Percentiles rank a stretch among this genome's conserved stretches.
Conservation (phyloP, 1,140 invertebrate species). For the Caenorhabditis latens region DNA sequence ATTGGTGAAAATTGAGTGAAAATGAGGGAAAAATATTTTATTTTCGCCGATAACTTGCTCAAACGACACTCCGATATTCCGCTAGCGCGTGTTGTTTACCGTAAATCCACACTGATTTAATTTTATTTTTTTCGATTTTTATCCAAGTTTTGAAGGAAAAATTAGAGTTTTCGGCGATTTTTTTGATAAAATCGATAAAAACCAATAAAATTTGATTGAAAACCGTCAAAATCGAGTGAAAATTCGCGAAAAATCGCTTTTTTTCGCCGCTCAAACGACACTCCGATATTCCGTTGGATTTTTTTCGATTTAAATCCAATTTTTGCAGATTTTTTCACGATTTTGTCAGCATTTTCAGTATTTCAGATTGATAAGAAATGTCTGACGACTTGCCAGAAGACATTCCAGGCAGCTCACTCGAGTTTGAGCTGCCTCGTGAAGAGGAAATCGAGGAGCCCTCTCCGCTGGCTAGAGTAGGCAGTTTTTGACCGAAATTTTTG, state of each 20-base stretch:
- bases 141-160: not conserved
- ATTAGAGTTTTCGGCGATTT: too few relatives aligned
- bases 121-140: not conserved
- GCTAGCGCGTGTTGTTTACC: slow-evolving; percentile 1
- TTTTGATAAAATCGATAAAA: too few relatives aligned
- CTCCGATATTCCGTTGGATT: too few relatives aligned
- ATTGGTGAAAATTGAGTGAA: not conserved
- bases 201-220: too few relatives aligned
- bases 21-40: not conserved
- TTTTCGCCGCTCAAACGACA: too few relatives aligned
- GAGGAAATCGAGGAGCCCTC: not conserved
- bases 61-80: slow-evolving; percentile 45
- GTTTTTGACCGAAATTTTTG: not conserved
- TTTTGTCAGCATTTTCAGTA: not conserved
- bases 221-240: too few relatives aligned
- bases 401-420: not conserved
- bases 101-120: slow-evolving; percentile 8
- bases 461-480: slow-evolving; percentile 1
- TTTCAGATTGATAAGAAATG: not conserved
- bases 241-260: too few relatives aligned
- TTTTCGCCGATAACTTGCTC: slow-evolving; percentile 2
- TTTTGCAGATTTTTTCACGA: too few relatives aligned
- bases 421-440: not conserved
- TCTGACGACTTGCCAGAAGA: not conserved
- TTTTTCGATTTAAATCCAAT: not conserved